Conservation (phyloP, 2,797 vertebrate genomes). For the Phoebastria nigripes region DNA sequence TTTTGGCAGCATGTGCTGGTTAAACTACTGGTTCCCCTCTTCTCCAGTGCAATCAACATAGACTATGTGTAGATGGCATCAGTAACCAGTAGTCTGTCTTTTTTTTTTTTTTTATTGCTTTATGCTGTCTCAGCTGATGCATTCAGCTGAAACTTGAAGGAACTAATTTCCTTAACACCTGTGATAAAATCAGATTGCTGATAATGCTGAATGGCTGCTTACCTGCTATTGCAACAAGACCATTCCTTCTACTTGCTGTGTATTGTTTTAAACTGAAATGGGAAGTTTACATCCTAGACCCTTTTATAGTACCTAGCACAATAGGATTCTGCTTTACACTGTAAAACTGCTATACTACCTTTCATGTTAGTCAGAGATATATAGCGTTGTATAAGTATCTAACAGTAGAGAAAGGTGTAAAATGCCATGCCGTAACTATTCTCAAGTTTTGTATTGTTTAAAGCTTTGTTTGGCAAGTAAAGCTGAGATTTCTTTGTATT, state of each 20-base stretch:
- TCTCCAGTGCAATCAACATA: not conserved
- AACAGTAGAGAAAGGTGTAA: not conserved
- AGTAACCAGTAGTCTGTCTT: not conserved
- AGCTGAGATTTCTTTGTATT: not conserved
- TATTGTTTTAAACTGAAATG: not conserved
- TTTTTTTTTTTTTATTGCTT: not conserved
- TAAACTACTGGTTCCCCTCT: not conserved
- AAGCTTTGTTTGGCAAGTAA: not conserved
- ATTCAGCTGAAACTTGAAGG: not conserved
- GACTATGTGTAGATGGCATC: not conserved
- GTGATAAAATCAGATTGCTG: not conserved
- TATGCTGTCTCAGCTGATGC: not conserved
- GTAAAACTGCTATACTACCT: not conserved
- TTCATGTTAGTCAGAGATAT: not conserved
- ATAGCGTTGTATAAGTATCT: accelerated
- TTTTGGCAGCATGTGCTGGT: not conserved
- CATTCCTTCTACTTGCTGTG: not conserved
- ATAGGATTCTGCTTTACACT: not conserved
- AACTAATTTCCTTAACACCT: not conserved
- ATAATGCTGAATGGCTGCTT: not conserved
- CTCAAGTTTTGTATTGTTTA: not conserved
- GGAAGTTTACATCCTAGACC: not conserved
- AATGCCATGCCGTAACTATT: not conserved
- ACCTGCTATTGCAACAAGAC: not conserved
- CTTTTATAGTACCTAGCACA: not conserved